Percentiles rank a stretch among this genome's conserved stretches.
Evolutionary conservation across 1,140 invertebrate species (phyloP).

Genomic region (Oscheius sp.): DNA sequence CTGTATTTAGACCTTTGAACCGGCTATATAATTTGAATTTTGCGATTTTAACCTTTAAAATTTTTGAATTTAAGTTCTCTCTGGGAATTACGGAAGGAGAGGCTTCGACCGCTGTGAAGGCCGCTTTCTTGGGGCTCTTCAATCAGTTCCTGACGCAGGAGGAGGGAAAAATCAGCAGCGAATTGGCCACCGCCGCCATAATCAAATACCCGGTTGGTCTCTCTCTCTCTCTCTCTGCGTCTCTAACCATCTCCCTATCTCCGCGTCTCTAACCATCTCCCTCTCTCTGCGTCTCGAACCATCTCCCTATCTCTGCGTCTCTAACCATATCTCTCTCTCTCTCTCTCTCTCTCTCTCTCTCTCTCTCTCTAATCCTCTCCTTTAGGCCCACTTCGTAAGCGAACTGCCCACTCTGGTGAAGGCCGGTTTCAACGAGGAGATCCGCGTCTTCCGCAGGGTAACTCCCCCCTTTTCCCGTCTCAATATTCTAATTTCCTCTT

Average conservation of each 20-base stretch:
- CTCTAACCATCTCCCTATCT: too few species aligned
- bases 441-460: conserved; percentile 5
- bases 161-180: neutral
- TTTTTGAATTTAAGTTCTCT: neutral
- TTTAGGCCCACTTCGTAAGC: neutral
- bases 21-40: too few species aligned
- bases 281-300: too few species aligned
- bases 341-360: too few species aligned
- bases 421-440: conserved; percentile 8
- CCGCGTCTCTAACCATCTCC: too few species aligned
- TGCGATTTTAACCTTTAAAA: neutral
- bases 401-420: neutral
- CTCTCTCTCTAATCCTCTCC: too few species aligned
- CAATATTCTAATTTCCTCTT: neutral
- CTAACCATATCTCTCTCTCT: too few species aligned
- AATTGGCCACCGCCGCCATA: neutral
- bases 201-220: conserved; percentile 1
- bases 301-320: too few species aligned
- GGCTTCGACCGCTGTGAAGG: neutral
- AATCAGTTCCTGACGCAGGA: neutral
- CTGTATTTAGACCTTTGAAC: too few species aligned
- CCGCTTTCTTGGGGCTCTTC: neutral
- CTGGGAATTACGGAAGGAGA: neutral
- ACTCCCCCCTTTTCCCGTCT: neutral
- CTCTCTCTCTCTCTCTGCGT: too few species aligned